Percentiles rank a stretch among this genome's conserved stretches.
These are phyloP conservation scores for Cephalopholis sonnerati DNA, from an alignment of 2,113 vertebrate species.

Conservation along the genomic window DNA sequence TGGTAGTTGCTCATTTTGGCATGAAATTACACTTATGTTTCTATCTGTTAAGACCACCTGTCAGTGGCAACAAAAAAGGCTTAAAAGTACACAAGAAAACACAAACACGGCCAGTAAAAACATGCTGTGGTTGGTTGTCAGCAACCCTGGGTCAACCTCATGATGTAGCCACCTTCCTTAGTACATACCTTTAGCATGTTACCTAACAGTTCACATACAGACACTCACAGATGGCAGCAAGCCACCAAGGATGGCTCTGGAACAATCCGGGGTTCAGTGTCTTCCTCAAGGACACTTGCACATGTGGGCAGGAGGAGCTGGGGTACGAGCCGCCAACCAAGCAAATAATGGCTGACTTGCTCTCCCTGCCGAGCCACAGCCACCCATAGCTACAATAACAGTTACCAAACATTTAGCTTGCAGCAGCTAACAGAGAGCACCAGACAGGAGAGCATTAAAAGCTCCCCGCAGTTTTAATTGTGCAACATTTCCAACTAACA, in stretches of 20 bases:
- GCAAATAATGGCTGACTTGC: neutral
- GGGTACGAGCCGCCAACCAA: neutral
- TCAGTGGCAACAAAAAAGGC: neutral
- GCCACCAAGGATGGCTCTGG: too few species aligned
- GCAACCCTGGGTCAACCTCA: neutral
- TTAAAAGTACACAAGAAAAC: neutral
- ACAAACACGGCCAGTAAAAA: neutral
- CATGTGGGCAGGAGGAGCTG: neutral
- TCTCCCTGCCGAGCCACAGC: neutral
- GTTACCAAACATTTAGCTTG: neutral
- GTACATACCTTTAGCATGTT: neutral
- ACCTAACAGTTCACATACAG: neutral
- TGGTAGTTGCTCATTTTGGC: neutral
- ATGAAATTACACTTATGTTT: neutral
- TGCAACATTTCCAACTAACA: too few species aligned
- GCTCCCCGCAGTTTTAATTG: too few species aligned
- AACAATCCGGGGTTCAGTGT: too few species aligned
- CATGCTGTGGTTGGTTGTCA: neutral
- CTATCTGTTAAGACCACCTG: slow-evolving; percentile 12
- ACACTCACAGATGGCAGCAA: too few species aligned
- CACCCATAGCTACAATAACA: neutral
- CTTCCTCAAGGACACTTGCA: too few species aligned
- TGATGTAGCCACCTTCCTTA: neutral
- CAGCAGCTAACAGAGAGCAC: neutral
- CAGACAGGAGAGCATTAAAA: too few species aligned